A percentile compares a stretch with the other conserved stretches of the same genome.
Conservation (phyloP, 2,888 invertebrate species). For the Entomobrya proxima region DNA sequence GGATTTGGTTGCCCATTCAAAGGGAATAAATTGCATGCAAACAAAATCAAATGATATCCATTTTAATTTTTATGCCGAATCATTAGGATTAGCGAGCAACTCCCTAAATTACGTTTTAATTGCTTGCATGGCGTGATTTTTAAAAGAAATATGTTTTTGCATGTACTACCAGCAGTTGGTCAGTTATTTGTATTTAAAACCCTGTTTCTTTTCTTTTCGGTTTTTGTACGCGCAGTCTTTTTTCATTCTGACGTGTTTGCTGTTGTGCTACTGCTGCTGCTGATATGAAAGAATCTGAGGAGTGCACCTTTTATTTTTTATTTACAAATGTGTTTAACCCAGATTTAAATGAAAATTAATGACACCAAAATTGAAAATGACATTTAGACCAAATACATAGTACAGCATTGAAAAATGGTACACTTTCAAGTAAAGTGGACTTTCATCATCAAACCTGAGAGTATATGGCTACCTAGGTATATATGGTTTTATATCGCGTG, state of each 20-base stretch:
- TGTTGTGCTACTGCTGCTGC: background rate
- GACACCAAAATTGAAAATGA: conserved; percentile 29
- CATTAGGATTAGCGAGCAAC: conserved; percentile 35
- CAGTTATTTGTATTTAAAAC: background rate
- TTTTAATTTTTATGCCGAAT: conserved; percentile 30
- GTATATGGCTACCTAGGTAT: no score
- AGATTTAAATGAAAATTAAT: conserved; percentile 32
- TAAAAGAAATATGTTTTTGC: background rate
- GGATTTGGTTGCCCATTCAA: background rate
- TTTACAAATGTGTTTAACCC: conserved; percentile 21
- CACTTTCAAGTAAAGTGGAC: background rate
- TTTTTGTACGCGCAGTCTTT: background rate
- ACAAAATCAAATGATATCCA: conserved; percentile 6
- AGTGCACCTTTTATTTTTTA: background rate
- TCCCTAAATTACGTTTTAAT: conserved; percentile 46
- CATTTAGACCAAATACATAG: conserved; percentile 11
- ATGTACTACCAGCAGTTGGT: background rate
- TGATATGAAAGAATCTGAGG: background rate
- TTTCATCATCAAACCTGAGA: background rate
- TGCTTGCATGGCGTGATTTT: background rate
- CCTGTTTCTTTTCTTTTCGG: background rate
- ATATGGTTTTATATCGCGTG: background rate
- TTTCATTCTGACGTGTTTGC: background rate
- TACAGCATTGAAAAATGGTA: background rate
- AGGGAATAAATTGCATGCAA: background rate